Evolutionary conservation across 2,113 vertebrate species (phyloP).

Genomic region (Cryptotis parvus): DNA sequence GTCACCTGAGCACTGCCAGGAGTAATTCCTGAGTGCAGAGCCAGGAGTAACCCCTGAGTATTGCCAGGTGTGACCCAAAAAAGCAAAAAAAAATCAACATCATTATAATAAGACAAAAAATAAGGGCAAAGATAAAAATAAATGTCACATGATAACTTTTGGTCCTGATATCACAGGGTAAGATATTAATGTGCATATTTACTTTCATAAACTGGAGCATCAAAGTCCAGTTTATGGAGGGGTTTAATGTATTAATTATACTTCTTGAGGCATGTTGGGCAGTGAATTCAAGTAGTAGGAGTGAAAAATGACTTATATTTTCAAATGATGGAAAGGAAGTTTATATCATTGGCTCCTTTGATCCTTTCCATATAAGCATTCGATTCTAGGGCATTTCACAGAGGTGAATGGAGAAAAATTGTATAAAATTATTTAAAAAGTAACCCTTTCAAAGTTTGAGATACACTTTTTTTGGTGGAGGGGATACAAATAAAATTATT

Average conservation of each 20-base stretch:
- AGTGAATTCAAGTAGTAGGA: neutral
- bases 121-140: neutral
- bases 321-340: neutral
- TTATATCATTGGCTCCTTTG: neutral
- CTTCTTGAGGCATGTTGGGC: neutral
- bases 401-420: conserved; percentile 23
- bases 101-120: neutral
- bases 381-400: neutral
- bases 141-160: neutral
- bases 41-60: no score
- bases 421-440: conserved; percentile 42
- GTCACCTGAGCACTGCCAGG: no score
- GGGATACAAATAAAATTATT: conserved; percentile 39
- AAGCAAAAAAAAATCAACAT: conserved; percentile 2
- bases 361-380: conserved; percentile 16
- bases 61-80: no score
- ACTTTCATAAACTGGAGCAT: neutral
- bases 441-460: neutral
- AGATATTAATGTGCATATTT: neutral
- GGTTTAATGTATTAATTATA: neutral
- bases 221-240: neutral
- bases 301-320: neutral
- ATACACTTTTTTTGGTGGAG: neutral
- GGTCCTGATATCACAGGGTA: neutral
- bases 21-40: no score